Evolutionary conservation across 1,140 invertebrate genomes (phyloP).

Genomic region (Agrilus planipennis): DNA sequence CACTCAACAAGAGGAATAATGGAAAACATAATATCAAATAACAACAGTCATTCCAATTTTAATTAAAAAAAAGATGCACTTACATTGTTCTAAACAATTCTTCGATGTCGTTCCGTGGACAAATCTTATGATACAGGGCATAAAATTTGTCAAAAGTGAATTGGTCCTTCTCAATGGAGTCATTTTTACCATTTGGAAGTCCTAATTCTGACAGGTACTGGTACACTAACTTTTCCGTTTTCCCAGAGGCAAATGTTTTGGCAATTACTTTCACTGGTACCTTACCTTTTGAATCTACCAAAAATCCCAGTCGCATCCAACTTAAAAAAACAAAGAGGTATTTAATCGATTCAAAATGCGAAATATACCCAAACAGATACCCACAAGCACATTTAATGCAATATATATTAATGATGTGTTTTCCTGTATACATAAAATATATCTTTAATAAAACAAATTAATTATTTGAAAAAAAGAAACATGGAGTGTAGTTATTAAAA

Average conservation of each 20-base stretch:
- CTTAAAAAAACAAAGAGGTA: constrained; percentile 56
- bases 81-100: constrained; percentile 95
- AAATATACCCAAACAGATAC: neutral
- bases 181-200: constrained; percentile 91
- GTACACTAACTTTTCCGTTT: constrained; percentile 96
- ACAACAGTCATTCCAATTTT: neutral
- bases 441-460: neutral
- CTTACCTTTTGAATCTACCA: constrained; percentile 86
- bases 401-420: neutral
- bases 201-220: constrained; percentile 90
- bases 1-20: too few relatives aligned
- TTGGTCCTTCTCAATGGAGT: constrained; percentile 85
- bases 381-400: neutral
- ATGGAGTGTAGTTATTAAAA: too few relatives aligned
- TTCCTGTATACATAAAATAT: neutral
- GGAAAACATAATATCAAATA: neutral
- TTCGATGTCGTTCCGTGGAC: constrained; percentile 97
- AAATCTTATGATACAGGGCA: constrained; percentile 96
- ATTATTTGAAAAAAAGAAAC: too few relatives aligned
- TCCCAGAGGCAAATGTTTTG: constrained; percentile 94
- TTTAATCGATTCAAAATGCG: too few relatives aligned
- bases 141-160: constrained; percentile 99
- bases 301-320: constrained; percentile 94
- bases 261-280: constrained; percentile 95
- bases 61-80: constrained; percentile 35